Evolutionary conservation across 2,888 invertebrate species (phyloP), one percentile per base, ranked within the genome.

Genomic region (Asteroscopus sphinx): DNA sequence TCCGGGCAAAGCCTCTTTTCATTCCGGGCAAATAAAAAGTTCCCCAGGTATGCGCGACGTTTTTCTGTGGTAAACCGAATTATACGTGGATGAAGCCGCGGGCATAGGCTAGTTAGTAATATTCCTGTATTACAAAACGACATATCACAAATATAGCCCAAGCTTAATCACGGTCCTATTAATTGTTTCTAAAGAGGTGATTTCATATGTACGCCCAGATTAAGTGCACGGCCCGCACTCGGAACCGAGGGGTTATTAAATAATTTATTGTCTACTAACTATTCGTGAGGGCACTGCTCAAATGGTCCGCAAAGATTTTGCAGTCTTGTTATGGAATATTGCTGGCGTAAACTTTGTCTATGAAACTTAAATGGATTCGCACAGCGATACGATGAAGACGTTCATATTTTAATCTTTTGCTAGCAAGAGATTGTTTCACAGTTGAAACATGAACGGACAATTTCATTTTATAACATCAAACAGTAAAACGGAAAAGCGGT

Each of bases 191-290:
- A 87, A 91, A 90, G 90, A 87, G 88, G 88, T 84, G 88, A 92
- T 91, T 90, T 84, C 79, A 81, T 80, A 90, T 87, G 87, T 90
- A 86, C 87, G 85, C 84, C 79, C 86, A 91, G 91, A 93, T 93
- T 91, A 91, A 91, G 87, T 88, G 87, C 80, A 85, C 83, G 87
- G 85, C 87, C 88, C 81, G 86, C 85, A 80, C 80, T 81, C 81
- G 79, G 58, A 85, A 82, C 82, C 75, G 79, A 83, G 83, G 89
- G 92, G 91, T 90, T 92, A 92, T 91, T 90, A 92, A 90, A 92
- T 91, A 92, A 93, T 93, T 93, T 93, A 92, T 92, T 92, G 92
- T 92, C 87, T 89, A 82, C 82, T 86, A 81, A 89, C 90, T 92
- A 90, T 89, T 88, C 86, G 87, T 81, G 83, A 88, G 87, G 89